These are phyloP conservation scores for Notospermus geniculatus DNA, from an alignment of 1,140 invertebrate genomes.

Conservation along the genomic window DNA sequence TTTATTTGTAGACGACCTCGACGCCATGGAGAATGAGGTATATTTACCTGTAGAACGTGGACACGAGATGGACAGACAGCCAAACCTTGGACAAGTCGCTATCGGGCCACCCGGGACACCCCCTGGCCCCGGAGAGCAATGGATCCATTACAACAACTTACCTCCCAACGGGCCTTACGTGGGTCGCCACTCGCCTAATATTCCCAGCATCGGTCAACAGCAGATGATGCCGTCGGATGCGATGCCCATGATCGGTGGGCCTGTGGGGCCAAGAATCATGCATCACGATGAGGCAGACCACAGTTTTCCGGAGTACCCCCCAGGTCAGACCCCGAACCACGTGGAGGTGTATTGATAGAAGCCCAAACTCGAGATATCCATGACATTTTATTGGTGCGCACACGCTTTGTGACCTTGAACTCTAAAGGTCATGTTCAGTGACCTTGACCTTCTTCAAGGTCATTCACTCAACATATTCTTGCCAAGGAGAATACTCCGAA, in stretches of 20 bases:
- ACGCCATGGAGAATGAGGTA: conserved; percentile 35
- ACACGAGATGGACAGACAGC: conserved; percentile 42
- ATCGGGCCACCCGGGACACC: conserved; percentile 35
- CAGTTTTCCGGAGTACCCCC: conserved; percentile 42
- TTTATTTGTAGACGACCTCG: conserved; percentile 41
- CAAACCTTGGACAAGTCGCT: conserved; percentile 38
- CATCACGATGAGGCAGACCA: conserved; percentile 34
- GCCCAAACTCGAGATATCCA: too few relatives aligned
- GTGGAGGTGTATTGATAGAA: conserved; percentile 48
- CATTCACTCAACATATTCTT: too few relatives aligned
- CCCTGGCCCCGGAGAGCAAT: conserved; percentile 40
- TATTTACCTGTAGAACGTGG: conserved; percentile 37
- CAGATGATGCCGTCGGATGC: conserved; percentile 36
- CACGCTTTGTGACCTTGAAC: too few relatives aligned
- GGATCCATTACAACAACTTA: conserved; percentile 34
- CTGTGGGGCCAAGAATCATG: conserved; percentile 33
- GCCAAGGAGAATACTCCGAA: too few relatives aligned
- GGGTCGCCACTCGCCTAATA: conserved; percentile 39
- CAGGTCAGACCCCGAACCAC: conserved; percentile 43
- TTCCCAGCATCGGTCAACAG: conserved; percentile 25
- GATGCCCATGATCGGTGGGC: conserved; percentile 30
- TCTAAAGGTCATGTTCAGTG: too few relatives aligned
- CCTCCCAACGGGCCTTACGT: conserved; percentile 25
- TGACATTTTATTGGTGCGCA: too few relatives aligned
- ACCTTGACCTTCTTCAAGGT: too few relatives aligned